Base-by-base conservation (phyloP, 2,113 vertebrate species). In the Columba janthina region DNA sequence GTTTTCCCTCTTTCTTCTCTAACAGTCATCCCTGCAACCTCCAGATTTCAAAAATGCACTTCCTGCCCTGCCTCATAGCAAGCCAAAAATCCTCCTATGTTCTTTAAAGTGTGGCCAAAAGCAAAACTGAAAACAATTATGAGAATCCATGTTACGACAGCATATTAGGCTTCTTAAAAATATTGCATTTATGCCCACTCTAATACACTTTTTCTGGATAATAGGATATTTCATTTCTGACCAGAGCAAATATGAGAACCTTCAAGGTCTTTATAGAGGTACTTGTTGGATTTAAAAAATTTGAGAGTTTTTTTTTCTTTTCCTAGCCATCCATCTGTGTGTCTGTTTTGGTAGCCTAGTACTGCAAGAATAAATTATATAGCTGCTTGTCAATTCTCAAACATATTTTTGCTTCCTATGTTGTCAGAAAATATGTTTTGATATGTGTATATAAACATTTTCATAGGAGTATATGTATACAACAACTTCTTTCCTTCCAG, bases 91-190 rank as follows among this genome's bases (percentile, higher is more conserved):
- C 89, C 57, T 74, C 78, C 48, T 46, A 22, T 42, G 10, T 26
- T 90, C 72, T 82, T 95, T 56, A 87, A 86, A 85, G 44, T 64
- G 17, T 93, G 51, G 56, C 56, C 72, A 77, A 95, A 71, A 85
- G 29, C 65, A 86, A 96, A 97, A 65, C 28, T 85, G 84, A 92
- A 93, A 84, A 78, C 93, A 76, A 17, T 26, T 74, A 79, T 62
- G 53, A 75, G 71, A 93, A 92, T 62, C 85, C 34, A 66, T 89
- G 64, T 89, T 95, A 75, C n/a, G 36, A 89, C 31, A 96, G 75
- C 34, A 91, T 84, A 74, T 91, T 65, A 42, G 15, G 51, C 53
- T 85, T 91, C 87, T 92, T 93, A 90, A 92, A 95, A 91, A 69
- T 25, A 5, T 21, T 82, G 15, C 10, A 94, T 93, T 94, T 90